Conservation (phyloP, 2,888 invertebrate genomes). For the Rhagonycha fulva region DNA sequence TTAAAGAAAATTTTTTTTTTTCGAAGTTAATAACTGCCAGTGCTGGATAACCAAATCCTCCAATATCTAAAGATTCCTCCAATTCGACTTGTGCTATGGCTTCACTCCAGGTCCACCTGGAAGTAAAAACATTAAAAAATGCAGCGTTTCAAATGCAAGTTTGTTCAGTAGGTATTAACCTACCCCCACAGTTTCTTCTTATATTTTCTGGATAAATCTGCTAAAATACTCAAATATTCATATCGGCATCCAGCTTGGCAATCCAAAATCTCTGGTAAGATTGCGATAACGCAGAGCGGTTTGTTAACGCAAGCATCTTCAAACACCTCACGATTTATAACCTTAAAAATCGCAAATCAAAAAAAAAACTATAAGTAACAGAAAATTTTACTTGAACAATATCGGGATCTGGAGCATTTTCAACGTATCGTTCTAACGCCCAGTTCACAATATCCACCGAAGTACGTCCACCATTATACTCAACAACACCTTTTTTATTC, state of each 20-base stretch:
- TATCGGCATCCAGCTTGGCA: slow-evolving; percentile 93
- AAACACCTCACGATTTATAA: slow-evolving; percentile 64
- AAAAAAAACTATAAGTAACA: background rate
- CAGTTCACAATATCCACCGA: slow-evolving; percentile 82
- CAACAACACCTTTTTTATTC: slow-evolving; percentile 61
- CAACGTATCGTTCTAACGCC: slow-evolving; percentile 76
- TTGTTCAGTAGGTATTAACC: background rate
- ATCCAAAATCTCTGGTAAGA: slow-evolving; percentile 94
- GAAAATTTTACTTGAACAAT: slow-evolving; percentile 56
- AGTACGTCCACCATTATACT: slow-evolving; percentile 88
- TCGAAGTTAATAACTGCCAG: slow-evolving; percentile 93
- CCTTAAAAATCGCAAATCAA: slow-evolving; percentile 14
- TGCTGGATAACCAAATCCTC: slow-evolving; percentile 94
- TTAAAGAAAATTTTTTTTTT: slow-evolving; percentile 89
- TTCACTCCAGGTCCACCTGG: slow-evolving; percentile 86
- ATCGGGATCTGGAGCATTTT: slow-evolving; percentile 84
- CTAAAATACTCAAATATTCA: slow-evolving; percentile 77
- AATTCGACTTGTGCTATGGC: slow-evolving; percentile 78
- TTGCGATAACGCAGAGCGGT: slow-evolving; percentile 88
- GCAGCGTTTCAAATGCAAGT: background rate
- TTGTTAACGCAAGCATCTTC: slow-evolving; percentile 81
- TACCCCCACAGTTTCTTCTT: slow-evolving; percentile 92
- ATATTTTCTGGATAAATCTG: slow-evolving; percentile 82
- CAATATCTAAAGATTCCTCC: slow-evolving; percentile 86
- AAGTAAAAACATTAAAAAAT: background rate